Base-by-base conservation (phyloP, 2,113 vertebrate species). In the Spilogale gracilis region DNA sequence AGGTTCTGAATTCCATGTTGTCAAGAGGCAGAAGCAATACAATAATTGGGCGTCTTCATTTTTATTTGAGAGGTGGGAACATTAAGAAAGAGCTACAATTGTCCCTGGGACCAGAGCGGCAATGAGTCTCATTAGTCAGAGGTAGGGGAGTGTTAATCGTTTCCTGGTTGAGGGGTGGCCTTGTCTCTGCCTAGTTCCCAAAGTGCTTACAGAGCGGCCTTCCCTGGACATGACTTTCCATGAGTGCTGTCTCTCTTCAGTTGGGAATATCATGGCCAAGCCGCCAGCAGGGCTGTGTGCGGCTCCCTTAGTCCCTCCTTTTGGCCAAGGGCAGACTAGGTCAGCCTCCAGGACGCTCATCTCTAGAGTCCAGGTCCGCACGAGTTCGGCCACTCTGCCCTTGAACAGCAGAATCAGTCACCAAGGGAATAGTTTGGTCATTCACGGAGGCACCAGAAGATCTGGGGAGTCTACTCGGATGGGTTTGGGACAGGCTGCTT, bases 131-230 rank as follows among this genome's bases (percentile, higher is more conserved):
- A 27, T 71, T 48, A 25, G 45, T 71, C 61, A 73, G 43, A 58
- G n/a, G 27, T 61, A 21, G n/a, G n/a, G 30, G n/a, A 45, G 3
- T 16, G n/a, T 54, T 84, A 50, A 90, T 84, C 63, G 48, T 54
- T 91, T 67, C 92, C 82, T 73, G n/a, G 48, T 45, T 94, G 61
- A 96, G 65, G 76, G 89, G 48, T 7, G 63, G 78, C 60, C 93
- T 96, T 78, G 80, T 58, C 58, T 95, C 85, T 78, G 52, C 73
- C 87, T 83, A 20, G 9, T 83, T 94, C 60, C 94, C 54, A 79
- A 85, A n/a, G 38, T 48, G n/a, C 67, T 73, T 27, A 81, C 5
- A 3, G n/a, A 85, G 61, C 45, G 61, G 45, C 32, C 86, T 97
- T 81, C 85, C 78, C 25, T 43, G 61, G 73, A 82, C 43, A 18